These are phyloP conservation scores for Coilia nasus DNA, from an alignment of 2,797 vertebrate species.

Conservation along the genomic window DNA sequence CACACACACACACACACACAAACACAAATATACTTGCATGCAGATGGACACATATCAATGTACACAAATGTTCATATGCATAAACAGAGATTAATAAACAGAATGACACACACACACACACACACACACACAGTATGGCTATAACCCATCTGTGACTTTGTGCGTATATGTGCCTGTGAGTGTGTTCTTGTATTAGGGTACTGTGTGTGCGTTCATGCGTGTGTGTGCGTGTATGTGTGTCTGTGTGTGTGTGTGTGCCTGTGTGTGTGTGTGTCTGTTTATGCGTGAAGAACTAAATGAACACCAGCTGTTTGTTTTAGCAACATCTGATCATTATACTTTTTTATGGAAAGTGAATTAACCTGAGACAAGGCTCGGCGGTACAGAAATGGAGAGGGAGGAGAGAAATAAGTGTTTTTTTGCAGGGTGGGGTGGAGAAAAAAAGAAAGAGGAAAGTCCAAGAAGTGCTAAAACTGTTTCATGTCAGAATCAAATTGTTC, in stretches of 20 bases:
- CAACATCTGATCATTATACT: constrained; percentile 11
- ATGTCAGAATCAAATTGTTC: not conserved
- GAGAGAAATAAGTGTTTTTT: not conserved
- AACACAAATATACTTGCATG: not conserved
- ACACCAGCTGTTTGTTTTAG: constrained; percentile 15
- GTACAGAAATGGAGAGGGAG: not conserved
- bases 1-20: not conserved
- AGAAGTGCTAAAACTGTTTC: not conserved
- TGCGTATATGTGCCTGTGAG: not conserved
- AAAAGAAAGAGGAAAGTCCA: not conserved
- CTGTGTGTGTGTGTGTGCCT: constrained; percentile 25
- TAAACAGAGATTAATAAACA: not conserved
- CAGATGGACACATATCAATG: not conserved
- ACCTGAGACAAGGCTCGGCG: not conserved
- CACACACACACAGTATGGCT: not conserved
- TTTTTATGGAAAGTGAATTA: constrained; percentile 22
- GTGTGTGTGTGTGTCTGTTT: constrained; percentile 4
- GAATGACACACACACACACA: not conserved
- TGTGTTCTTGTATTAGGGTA: not conserved
- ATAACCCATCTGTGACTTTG: not conserved
- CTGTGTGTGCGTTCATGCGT: not conserved
- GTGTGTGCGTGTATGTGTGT: constrained; percentile 10
- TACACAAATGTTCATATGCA: not conserved
- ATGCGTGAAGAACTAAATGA: constrained; percentile 4
- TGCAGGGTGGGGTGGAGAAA: no score